phyloP scores from a whole-genome alignment of 2,797 vertebrate species.

The Argyrosomus regius region DNA sequence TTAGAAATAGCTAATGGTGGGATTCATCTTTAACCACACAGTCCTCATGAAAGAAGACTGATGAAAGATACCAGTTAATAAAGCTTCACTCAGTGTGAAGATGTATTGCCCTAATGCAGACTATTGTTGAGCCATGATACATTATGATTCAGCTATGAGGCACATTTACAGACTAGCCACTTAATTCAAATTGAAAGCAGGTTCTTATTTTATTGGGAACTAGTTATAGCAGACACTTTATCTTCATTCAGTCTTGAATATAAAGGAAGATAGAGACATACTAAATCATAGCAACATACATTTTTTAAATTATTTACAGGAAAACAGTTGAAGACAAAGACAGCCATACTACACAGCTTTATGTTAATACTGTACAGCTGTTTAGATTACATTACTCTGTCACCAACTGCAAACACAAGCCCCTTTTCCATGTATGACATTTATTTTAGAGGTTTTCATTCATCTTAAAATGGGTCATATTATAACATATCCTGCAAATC shows the following conservation, averaged over 20 bases:
- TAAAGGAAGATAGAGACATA: background rate
- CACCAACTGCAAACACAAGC: background rate
- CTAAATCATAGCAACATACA: too few relatives aligned
- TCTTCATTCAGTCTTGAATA: background rate
- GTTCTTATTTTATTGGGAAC: background rate
- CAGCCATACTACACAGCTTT: background rate
- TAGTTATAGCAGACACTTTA: background rate
- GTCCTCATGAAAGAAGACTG: slow-evolving; percentile 4
- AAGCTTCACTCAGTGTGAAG: slow-evolving; percentile 14
- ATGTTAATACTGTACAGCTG: background rate
- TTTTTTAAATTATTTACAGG: background rate
- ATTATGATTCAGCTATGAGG: slow-evolving; percentile 11
- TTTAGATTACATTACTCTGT: background rate
- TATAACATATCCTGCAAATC: background rate
- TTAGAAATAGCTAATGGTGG: slow-evolving; percentile 29
- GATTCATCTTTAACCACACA: slow-evolving; percentile 29
- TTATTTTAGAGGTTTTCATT: background rate
- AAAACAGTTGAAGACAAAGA: background rate
- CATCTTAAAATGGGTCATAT: background rate
- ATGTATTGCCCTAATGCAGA: slow-evolving; percentile 12
- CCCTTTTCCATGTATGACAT: background rate
- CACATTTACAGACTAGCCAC: slow-evolving; percentile 12
- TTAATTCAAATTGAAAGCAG: slow-evolving; percentile 1
- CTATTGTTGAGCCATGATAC: slow-evolving; percentile 17
- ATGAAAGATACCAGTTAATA: slow-evolving; percentile 27